These are phyloP conservation scores for Heliconius eleuchia DNA, from an alignment of 1,140 invertebrate species.

Conservation along the genomic window DNA sequence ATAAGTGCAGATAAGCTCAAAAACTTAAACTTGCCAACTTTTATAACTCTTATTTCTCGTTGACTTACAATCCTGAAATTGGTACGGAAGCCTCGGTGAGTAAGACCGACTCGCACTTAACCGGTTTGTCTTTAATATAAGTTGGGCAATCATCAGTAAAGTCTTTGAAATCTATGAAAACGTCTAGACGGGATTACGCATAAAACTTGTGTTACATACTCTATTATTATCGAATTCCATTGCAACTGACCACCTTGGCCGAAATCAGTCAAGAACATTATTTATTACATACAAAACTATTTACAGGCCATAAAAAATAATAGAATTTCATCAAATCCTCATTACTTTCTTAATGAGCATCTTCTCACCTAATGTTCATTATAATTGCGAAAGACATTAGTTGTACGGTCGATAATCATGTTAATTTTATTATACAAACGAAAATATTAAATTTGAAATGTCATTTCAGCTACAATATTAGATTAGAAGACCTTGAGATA, in stretches of 20 bases:
- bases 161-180: too few relatives aligned
- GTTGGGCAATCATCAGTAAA: too few relatives aligned
- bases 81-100: too few relatives aligned
- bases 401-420: not conserved
- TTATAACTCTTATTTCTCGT: too few relatives aligned
- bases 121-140: too few relatives aligned
- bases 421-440: constrained; percentile 12
- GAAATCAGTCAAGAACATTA: not conserved
- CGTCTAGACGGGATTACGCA: not conserved
- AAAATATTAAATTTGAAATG: constrained; percentile 12
- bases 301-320: not conserved
- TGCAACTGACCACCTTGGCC: not conserved
- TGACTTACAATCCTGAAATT: too few relatives aligned
- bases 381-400: not conserved
- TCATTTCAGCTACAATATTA: constrained; percentile 13
- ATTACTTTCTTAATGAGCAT: not conserved
- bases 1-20: too few relatives aligned
- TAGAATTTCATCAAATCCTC: constrained; percentile 1
- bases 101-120: too few relatives aligned
- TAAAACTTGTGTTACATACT: not conserved
- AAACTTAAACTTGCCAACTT: too few relatives aligned
- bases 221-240: not conserved
- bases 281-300: not conserved
- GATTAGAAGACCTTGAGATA: constrained; percentile 4
- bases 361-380: not conserved